Percentiles rank a stretch among this genome's conserved stretches.
Evolutionary conservation across 53 echinoderm and acorn worm genomes (phyloP).

Genomic region (Luidia sarsii): DNA sequence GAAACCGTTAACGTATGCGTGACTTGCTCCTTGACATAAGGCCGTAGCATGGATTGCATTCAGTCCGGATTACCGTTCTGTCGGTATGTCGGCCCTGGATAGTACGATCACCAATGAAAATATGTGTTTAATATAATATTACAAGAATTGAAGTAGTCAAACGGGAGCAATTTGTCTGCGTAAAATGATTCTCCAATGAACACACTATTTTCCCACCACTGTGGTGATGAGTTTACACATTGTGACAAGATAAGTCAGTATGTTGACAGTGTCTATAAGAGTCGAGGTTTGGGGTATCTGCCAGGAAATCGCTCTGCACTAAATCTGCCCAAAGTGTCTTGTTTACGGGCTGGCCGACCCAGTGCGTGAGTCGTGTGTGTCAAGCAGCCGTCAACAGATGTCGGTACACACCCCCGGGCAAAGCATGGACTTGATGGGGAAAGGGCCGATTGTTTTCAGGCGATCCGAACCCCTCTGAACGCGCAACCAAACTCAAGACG

Average conservation of each 20-base stretch:
- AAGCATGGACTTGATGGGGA: constrained; percentile 24
- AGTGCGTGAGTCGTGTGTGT: constrained; percentile 52
- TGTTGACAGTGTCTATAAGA: constrained; percentile 25
- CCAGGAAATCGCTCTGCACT: background rate
- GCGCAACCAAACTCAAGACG: background rate
- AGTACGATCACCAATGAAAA: too few species aligned
- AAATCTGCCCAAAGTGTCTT: constrained; percentile 34
- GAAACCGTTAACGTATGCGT: too few species aligned
- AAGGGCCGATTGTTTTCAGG: background rate
- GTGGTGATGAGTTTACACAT: constrained; percentile 1
- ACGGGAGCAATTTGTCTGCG: constrained; percentile 15
- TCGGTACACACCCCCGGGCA: constrained; percentile 52
- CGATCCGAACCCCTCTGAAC: background rate
- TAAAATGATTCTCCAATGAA: background rate
- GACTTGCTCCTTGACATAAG: too few species aligned
- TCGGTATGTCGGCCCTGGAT: too few species aligned
- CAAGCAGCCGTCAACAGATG: constrained; percentile 52
- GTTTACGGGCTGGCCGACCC: constrained; percentile 27
- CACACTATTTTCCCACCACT: background rate
- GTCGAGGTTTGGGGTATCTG: background rate
- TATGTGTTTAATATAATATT: constrained; percentile 4
- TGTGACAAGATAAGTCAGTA: constrained; percentile 32
- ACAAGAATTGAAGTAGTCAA: background rate
- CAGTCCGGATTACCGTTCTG: too few species aligned
- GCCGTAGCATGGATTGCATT: too few species aligned